Conservation (phyloP, 1,140 invertebrate genomes). For the Papilio xuthus region DNA sequence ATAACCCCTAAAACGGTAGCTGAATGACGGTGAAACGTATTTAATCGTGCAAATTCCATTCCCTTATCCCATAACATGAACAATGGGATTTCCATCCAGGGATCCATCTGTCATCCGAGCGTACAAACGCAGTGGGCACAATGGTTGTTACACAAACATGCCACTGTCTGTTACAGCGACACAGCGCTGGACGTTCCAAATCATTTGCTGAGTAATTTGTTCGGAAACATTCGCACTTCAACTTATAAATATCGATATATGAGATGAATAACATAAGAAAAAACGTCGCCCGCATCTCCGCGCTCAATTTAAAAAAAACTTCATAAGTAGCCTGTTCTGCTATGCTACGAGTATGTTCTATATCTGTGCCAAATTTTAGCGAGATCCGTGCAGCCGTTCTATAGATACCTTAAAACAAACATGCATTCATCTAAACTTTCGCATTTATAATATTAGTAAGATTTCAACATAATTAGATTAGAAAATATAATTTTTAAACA, state of each 20-base stretch:
- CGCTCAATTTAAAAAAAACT: no score
- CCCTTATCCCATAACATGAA: constrained; percentile 37
- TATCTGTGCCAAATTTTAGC: no score
- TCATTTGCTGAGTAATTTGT: constrained; percentile 64
- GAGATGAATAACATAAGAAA: background rate
- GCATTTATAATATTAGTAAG: no score
- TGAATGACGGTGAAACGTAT: constrained; percentile 42
- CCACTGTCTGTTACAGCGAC: constrained; percentile 46
- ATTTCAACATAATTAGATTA: no score
- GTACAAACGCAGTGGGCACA: constrained; percentile 52
- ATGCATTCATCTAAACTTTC: no score
- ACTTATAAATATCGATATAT: background rate
- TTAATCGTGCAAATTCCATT: constrained; percentile 37
- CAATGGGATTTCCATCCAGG: constrained; percentile 49
- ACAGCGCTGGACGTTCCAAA: constrained; percentile 54
- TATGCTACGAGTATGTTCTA: no score
- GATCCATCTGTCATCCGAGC: constrained; percentile 65
- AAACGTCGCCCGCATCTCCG: no score
- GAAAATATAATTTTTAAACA: no score
- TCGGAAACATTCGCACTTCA: constrained; percentile 12
- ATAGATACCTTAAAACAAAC: no score
- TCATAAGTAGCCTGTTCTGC: no score
- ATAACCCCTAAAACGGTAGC: constrained; percentile 36
- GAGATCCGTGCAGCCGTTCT: no score
- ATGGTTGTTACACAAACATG: constrained; percentile 48